phyloP scores from a whole-genome alignment of 2,113 vertebrate genomes.

The Mesocricetus auratus region DNA sequence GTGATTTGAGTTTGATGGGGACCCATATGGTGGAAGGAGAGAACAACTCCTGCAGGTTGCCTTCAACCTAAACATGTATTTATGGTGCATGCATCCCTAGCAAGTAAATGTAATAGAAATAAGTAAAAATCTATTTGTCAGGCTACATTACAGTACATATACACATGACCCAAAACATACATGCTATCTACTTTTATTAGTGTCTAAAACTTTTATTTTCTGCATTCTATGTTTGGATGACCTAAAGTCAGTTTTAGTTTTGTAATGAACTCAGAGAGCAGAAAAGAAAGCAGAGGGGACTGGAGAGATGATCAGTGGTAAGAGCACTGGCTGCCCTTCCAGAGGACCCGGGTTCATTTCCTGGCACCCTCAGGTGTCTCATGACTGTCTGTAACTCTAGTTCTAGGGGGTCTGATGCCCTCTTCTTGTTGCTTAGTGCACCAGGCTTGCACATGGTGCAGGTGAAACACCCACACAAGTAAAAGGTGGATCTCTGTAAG shows the following conservation, averaged over 20 bases:
- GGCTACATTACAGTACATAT: neutral
- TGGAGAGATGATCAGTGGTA: neutral
- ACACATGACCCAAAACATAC: neutral
- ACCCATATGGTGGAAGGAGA: neutral
- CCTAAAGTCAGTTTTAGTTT: neutral
- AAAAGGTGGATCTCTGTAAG: neutral
- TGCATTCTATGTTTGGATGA: neutral
- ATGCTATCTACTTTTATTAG: neutral
- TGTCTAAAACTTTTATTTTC: constrained; percentile 6
- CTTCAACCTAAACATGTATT: neutral
- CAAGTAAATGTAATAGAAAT: neutral
- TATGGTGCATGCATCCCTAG: neutral
- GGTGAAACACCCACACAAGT: neutral
- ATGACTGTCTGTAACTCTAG: neutral
- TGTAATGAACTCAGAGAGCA: neutral
- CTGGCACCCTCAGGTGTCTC: neutral
- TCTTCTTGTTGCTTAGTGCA: neutral
- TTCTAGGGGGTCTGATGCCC: neutral
- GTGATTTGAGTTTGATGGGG: neutral
- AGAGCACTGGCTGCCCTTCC: neutral
- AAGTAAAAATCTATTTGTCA: neutral
- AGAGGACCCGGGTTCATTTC: neutral
- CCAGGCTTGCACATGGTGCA: neutral
- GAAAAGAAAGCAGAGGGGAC: neutral
- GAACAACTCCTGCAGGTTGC: constrained; percentile 1